Conservation (phyloP, 1,140 invertebrate species). For the Nasonia giraulti region DNA sequence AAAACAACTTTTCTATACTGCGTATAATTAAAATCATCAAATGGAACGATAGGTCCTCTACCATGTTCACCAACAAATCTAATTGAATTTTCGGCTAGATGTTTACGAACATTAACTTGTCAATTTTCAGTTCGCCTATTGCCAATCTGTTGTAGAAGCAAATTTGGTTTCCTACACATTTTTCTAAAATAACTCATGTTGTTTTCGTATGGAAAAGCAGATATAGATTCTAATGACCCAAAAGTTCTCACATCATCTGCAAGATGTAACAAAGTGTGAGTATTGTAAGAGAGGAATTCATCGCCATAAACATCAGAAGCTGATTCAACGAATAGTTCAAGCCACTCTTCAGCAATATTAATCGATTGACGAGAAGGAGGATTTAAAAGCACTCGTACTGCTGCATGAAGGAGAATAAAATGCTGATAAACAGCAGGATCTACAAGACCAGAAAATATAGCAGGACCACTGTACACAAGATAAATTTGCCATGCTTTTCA, state of each 20-base stretch:
- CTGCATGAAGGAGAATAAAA: neutral
- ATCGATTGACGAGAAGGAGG: neutral
- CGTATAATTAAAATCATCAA: no score
- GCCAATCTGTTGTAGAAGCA: no score
- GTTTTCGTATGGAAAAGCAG: conserved; percentile 14
- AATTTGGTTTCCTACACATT: no score
- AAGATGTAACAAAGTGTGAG: conserved; percentile 20
- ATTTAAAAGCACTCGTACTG: neutral
- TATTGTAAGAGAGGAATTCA: neutral
- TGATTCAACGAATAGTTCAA: no score
- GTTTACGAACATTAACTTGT: no score
- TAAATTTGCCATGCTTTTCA: conserved; percentile 8
- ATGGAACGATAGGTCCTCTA: no score
- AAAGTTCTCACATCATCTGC: conserved; percentile 1
- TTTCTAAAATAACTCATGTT: no score
- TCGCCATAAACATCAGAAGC: neutral
- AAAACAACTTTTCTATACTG: no score
- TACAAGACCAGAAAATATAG: neutral
- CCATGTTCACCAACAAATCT: no score
- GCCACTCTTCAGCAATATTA: no score
- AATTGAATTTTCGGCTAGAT: no score
- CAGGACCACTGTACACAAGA: neutral
- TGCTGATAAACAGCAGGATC: neutral
- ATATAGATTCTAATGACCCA: neutral
- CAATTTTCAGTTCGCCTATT: no score